Evolutionary conservation across 2,797 vertebrate genomes (phyloP).

Genomic region (Chaenodraco wilsoni): DNA sequence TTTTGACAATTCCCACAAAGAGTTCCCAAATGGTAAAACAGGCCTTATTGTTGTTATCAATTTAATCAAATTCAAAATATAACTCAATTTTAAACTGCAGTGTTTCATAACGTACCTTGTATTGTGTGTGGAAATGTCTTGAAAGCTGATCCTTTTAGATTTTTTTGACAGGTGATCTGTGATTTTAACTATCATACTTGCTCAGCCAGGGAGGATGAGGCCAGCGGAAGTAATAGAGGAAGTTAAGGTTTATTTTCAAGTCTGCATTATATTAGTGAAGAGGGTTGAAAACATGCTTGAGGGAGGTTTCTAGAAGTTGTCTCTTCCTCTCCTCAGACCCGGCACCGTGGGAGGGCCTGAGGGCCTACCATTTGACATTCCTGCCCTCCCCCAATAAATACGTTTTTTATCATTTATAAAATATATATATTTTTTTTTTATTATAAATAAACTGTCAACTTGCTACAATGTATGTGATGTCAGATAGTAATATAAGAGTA

Average conservation of each 20-base stretch:
- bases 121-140: neutral
- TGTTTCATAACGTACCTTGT: neutral
- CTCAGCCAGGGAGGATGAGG: conserved; percentile 45
- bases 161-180: conserved; percentile 23
- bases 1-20: neutral
- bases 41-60: neutral
- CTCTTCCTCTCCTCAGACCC: conserved; percentile 65
- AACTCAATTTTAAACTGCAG: neutral
- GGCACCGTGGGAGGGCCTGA: too few relatives aligned
- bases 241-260: conserved; percentile 71
- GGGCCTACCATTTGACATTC: too few relatives aligned
- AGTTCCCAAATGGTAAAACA: neutral
- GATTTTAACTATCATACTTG: conserved; percentile 31
- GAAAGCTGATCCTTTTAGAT: neutral
- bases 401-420: too few relatives aligned
- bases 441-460: too few relatives aligned
- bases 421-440: too few relatives aligned
- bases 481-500: too few relatives aligned
- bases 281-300: conserved; percentile 82
- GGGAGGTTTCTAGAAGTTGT: conserved; percentile 82
- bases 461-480: too few relatives aligned
- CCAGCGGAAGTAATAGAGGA: conserved; percentile 61
- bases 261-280: conserved; percentile 86
- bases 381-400: too few relatives aligned
- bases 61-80: neutral